Evolutionary conservation across 2,113 vertebrate genomes (phyloP).

Genomic region (Callipepla californica): DNA sequence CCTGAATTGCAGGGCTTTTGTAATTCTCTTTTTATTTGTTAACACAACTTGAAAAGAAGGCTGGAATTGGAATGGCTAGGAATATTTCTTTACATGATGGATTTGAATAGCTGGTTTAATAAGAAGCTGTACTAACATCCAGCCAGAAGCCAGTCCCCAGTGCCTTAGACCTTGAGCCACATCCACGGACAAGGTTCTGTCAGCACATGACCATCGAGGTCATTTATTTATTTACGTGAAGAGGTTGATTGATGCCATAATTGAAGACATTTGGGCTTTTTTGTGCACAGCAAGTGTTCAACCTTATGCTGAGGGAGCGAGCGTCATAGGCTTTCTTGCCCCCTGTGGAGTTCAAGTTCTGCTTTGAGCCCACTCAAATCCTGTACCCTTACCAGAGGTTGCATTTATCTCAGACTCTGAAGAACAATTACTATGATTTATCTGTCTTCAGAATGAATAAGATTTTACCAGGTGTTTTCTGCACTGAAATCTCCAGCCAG

Average conservation of each 20-base stretch:
- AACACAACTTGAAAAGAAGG: neutral
- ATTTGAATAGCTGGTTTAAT: neutral
- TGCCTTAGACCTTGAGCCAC: neutral
- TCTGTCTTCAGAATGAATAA: neutral
- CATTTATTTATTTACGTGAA: neutral
- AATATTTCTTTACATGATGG: neutral
- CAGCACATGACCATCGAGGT: neutral
- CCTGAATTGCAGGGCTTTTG: neutral
- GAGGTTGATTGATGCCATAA: neutral
- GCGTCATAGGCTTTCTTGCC: conserved; percentile 15
- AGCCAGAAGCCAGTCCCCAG: neutral
- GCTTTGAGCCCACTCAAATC: conserved; percentile 16
- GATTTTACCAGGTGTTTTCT: conserved; percentile 50
- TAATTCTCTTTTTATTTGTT: neutral
- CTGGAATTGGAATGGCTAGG: neutral
- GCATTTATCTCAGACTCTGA: conserved; percentile 46
- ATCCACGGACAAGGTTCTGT: neutral
- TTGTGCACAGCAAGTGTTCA: neutral
- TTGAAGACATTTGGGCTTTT: neutral
- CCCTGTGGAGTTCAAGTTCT: conserved; percentile 15
- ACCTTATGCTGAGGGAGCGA: neutral
- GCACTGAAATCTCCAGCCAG: conserved; percentile 7
- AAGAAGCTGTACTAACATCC: neutral
- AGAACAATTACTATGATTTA: conserved; percentile 51
- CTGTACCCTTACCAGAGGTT: conserved; percentile 33